phyloP scores from a whole-genome alignment of 2,797 vertebrate species.

The Poecile montanus region DNA sequence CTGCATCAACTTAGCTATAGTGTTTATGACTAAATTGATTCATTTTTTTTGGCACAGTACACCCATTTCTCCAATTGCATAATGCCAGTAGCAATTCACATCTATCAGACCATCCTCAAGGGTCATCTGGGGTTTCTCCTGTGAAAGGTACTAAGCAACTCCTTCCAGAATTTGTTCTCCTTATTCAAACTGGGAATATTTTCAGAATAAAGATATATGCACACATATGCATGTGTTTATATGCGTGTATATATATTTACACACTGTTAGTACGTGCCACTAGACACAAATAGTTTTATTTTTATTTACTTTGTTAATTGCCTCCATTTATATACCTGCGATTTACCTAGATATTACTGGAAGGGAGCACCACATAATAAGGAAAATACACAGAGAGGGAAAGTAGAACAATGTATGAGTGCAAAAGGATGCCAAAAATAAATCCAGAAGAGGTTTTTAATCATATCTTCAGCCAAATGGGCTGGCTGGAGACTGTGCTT shows the following conservation, averaged over 20 bases:
- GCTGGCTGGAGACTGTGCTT: neutral
- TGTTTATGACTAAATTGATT: constrained; percentile 1
- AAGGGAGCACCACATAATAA: neutral
- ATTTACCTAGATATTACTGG: neutral
- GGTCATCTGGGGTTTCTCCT: neutral
- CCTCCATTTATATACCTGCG: neutral
- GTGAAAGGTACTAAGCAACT: neutral
- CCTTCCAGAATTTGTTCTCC: neutral
- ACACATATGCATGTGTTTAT: neutral
- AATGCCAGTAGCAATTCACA: neutral
- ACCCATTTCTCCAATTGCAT: neutral
- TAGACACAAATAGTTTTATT: neutral
- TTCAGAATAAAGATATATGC: neutral
- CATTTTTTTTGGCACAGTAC: constrained; percentile 25
- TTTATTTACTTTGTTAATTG: neutral
- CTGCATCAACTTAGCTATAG: neutral
- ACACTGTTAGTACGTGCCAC: neutral
- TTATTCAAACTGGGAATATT: neutral
- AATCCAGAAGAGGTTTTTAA: neutral
- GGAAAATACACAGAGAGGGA: neutral
- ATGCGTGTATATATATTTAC: neutral
- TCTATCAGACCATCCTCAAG: neutral
- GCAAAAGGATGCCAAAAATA: neutral
- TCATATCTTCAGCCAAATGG: neutral
- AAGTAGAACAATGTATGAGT: neutral